Conservation (phyloP, 2,113 vertebrate species). For the Nerophis ophidion region DNA sequence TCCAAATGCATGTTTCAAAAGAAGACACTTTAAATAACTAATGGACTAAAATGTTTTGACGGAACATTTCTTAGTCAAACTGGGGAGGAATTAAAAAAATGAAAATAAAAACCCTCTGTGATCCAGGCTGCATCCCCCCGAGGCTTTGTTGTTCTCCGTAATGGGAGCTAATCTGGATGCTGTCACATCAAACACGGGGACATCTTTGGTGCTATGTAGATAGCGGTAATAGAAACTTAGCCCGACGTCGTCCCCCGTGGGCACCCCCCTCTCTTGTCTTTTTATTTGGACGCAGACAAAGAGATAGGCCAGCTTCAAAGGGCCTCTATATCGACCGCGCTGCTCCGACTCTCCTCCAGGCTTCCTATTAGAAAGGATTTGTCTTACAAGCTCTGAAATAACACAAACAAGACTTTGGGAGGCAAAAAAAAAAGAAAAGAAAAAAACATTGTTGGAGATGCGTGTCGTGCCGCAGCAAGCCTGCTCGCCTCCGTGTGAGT, state of each 20-base stretch:
- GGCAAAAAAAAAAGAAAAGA: neutral
- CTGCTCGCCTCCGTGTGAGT: conserved; percentile 8
- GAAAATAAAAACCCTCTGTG: conserved; percentile 35
- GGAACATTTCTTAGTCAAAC: conserved; percentile 21
- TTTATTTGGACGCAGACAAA: conserved; percentile 55
- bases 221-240: conserved; percentile 67
- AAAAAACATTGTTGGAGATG: conserved; percentile 5
- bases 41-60: conserved; percentile 16
- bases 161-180: conserved; percentile 64
- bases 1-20: neutral
- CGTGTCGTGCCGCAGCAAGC: conserved; percentile 11
- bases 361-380: conserved; percentile 65
- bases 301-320: conserved; percentile 64
- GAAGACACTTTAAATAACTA: neutral
- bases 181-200: conserved; percentile 66
- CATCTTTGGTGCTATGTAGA: conserved; percentile 66
- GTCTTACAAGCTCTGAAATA: conserved; percentile 56
- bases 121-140: conserved; percentile 16
- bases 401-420: conserved; percentile 12
- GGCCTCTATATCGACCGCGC: conserved; percentile 57
- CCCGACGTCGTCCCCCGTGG: conserved; percentile 39
- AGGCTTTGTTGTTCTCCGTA: conserved; percentile 58
- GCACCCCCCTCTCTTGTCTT: conserved; percentile 39
- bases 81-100: neutral
- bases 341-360: conserved; percentile 49